These are phyloP conservation scores for Syngnathus floridae DNA, from an alignment of 2,113 vertebrate species.

Conservation along the genomic window DNA sequence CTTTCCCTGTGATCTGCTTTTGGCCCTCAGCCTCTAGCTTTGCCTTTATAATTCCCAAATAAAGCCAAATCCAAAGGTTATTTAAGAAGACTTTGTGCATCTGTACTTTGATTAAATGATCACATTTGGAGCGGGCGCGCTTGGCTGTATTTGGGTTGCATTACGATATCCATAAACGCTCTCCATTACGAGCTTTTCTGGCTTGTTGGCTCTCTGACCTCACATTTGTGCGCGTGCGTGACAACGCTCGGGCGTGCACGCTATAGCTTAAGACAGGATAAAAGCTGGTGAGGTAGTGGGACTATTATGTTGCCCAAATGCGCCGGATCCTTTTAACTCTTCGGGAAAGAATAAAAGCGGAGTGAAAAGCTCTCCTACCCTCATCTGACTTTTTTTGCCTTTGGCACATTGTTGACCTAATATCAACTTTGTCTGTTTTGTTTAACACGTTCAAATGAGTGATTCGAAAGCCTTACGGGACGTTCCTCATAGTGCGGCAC, in stretches of 20 bases:
- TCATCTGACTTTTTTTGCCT: slow-evolving; percentile 64
- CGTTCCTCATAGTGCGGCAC: slow-evolving; percentile 59
- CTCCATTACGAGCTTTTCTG: slow-evolving; percentile 68
- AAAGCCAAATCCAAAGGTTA: slow-evolving; percentile 71
- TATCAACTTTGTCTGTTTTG: slow-evolving; percentile 67
- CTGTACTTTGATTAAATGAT: slow-evolving; percentile 73
- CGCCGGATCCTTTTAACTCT: slow-evolving; percentile 65
- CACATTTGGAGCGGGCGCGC: slow-evolving; percentile 61
- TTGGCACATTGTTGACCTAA: slow-evolving; percentile 64
- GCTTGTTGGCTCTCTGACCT: slow-evolving; percentile 61
- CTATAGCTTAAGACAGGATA: slow-evolving; percentile 68
- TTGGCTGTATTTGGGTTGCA: slow-evolving; percentile 63
- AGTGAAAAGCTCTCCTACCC: slow-evolving; percentile 65
- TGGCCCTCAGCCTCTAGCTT: slow-evolving; percentile 64
- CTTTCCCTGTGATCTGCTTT: slow-evolving; percentile 66
- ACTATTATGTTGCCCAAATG: slow-evolving; percentile 64
- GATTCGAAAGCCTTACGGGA: slow-evolving; percentile 60
- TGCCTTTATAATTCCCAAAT: slow-evolving; percentile 72
- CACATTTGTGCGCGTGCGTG: slow-evolving; percentile 40
- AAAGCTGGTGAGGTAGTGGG: slow-evolving; percentile 61
- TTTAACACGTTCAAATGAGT: slow-evolving; percentile 68
- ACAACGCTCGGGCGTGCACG: slow-evolving; percentile 38
- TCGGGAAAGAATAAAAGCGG: slow-evolving; percentile 56
- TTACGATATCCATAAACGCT: slow-evolving; percentile 61
- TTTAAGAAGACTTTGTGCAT: slow-evolving; percentile 71